Percentiles rank a stretch among this genome's conserved stretches.
phyloP scores from a whole-genome alignment of 2,888 invertebrate genomes.

The Chrysodeixis includens region DNA sequence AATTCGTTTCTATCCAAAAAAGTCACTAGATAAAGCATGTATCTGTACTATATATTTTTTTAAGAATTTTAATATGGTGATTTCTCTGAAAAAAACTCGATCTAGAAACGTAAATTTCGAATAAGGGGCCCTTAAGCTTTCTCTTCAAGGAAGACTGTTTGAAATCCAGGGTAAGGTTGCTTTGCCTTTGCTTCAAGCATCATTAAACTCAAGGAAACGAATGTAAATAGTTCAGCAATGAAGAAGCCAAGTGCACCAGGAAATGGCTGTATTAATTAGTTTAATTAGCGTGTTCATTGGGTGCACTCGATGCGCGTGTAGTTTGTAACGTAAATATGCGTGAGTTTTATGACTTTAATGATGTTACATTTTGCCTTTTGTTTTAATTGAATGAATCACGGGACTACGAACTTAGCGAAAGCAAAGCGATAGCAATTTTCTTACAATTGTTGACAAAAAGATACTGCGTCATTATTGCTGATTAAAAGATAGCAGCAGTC shows the following conservation, averaged over 20 bases:
- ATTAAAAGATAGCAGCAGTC: no score
- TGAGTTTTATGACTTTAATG: not conserved
- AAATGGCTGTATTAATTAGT: conserved; percentile 2
- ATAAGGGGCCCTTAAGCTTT: no score
- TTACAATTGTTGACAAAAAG: no score
- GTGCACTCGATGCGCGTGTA: not conserved
- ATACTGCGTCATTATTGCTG: no score
- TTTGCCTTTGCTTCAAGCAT: not conserved
- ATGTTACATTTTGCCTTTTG: not conserved
- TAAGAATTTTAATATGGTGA: no score
- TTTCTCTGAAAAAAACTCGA: no score
- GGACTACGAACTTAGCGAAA: no score
- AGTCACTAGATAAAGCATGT: no score
- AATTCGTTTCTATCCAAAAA: no score
- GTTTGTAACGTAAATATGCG: not conserved
- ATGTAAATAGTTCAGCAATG: not conserved
- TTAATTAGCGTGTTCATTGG: not conserved
- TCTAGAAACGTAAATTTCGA: no score
- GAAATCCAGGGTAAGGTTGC: not conserved
- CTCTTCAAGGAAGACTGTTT: not conserved
- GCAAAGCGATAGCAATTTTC: no score
- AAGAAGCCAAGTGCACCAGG: conserved; percentile 5
- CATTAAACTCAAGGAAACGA: conserved; percentile 6
- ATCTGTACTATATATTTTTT: no score
- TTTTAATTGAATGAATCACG: not conserved